Percentiles rank a stretch among this genome's conserved stretches.
phyloP scores from a whole-genome alignment of 2,888 invertebrate species.

The Cybosia mesomella region DNA sequence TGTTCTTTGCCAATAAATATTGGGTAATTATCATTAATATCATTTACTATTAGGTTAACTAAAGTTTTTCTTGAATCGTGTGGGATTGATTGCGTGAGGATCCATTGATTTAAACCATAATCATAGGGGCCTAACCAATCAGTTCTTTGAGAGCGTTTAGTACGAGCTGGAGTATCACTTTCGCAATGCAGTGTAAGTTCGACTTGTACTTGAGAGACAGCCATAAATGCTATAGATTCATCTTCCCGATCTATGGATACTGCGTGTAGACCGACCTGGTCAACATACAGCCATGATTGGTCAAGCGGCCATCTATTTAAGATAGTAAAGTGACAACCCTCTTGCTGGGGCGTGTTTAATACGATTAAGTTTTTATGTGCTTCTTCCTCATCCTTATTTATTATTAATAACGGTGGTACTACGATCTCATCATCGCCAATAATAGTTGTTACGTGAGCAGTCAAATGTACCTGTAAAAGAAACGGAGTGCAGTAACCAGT shows the following conservation, averaged over 20 bases:
- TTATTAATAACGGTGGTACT: slow-evolving; percentile 71
- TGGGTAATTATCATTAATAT: slow-evolving; percentile 85
- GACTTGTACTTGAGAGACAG: slow-evolving; percentile 80
- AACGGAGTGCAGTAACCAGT: not conserved
- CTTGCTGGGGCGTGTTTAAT: slow-evolving; percentile 56
- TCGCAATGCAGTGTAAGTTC: slow-evolving; percentile 74
- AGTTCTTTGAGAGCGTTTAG: slow-evolving; percentile 64
- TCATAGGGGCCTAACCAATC: slow-evolving; percentile 69
- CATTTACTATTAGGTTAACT: slow-evolving; percentile 82
- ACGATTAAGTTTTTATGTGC: slow-evolving; percentile 68
- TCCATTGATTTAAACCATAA: slow-evolving; percentile 76
- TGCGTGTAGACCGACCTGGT: slow-evolving; percentile 72
- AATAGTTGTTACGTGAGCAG: slow-evolving; percentile 61
- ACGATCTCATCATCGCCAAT: slow-evolving; percentile 62
- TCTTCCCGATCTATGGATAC: slow-evolving; percentile 79
- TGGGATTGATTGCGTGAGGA: slow-evolving; percentile 73
- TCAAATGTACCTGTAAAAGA: slow-evolving; percentile 67
- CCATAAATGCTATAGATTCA: slow-evolving; percentile 78
- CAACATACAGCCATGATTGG: slow-evolving; percentile 77
- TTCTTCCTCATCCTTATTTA: slow-evolving; percentile 77
- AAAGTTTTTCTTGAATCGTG: slow-evolving; percentile 74
- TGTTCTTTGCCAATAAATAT: slow-evolving; percentile 73
- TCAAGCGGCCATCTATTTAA: slow-evolving; percentile 74
- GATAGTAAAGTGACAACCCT: slow-evolving; percentile 70
- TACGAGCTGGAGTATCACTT: slow-evolving; percentile 53